phyloP scores from a whole-genome alignment of 1,140 invertebrate species.

The Lamellibrachia luymesi region DNA sequence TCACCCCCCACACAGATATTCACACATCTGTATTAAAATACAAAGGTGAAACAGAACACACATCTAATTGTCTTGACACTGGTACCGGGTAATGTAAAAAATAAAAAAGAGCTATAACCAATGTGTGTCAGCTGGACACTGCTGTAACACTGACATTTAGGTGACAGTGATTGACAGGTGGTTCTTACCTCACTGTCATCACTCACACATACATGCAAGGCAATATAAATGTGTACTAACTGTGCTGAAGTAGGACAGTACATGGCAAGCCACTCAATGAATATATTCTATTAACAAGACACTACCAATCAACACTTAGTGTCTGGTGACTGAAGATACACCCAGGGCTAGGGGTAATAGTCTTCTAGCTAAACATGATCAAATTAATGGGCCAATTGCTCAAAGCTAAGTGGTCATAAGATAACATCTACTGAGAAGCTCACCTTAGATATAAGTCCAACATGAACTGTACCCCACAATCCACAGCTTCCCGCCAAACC shows the following conservation, averaged over 20 bases:
- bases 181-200: not conserved
- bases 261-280: not conserved
- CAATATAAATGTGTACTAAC: not conserved
- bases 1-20: not conserved
- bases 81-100: not conserved
- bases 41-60: not conserved
- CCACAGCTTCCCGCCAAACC: not conserved
- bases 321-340: not conserved
- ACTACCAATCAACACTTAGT: not conserved
- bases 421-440: not conserved
- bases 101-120: not conserved
- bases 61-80: not conserved
- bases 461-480: not conserved
- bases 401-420: not conserved
- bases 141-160: too few species aligned
- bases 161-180: too few species aligned
- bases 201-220: not conserved
- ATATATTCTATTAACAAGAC: not conserved
- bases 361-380: not conserved
- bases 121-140: not conserved
- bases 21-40: not conserved
- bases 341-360: not conserved
- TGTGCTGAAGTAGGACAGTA: not conserved
- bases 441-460: not conserved
- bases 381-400: not conserved